phyloP scores from a whole-genome alignment of 2,888 invertebrate species.

The Timandra comae region DNA sequence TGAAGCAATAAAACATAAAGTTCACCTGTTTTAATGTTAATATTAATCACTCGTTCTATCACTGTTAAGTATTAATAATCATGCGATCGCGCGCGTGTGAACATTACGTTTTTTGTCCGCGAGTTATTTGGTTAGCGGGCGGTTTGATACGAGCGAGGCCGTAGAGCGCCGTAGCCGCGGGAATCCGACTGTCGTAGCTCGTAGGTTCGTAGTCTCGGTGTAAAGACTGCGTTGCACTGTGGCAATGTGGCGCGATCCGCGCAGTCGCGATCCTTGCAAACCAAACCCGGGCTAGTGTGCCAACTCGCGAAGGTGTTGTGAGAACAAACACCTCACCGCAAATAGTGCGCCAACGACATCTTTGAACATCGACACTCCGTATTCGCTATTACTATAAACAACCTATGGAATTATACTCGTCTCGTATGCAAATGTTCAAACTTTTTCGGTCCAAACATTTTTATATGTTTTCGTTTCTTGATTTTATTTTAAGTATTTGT shows the following conservation, averaged over 20 bases:
- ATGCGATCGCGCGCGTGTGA: slow-evolving; percentile 55
- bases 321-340: slow-evolving; percentile 23
- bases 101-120: slow-evolving; percentile 42
- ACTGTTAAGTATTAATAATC: slow-evolving; percentile 52
- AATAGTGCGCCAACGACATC: slow-evolving; percentile 18
- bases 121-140: slow-evolving; percentile 17
- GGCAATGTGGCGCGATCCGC: slow-evolving; percentile 49
- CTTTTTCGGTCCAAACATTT: too few relatives aligned
- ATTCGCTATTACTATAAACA: too few relatives aligned
- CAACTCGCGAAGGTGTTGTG: slow-evolving; percentile 24
- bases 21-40: slow-evolving; percentile 60
- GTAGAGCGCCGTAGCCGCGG: slow-evolving; percentile 38
- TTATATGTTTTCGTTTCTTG: too few relatives aligned
- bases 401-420: too few relatives aligned
- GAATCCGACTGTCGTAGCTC: slow-evolving; percentile 46
- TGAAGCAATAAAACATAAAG: slow-evolving; percentile 41
- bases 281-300: slow-evolving; percentile 19
- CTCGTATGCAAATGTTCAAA: too few relatives aligned
- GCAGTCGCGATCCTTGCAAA: slow-evolving; percentile 54
- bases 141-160: slow-evolving; percentile 15
- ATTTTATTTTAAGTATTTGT: too few relatives aligned
- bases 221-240: slow-evolving; percentile 23
- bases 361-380: slow-evolving; percentile 16
- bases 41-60: slow-evolving; percentile 62
- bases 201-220: slow-evolving; percentile 25